Evolutionary conservation across 2,797 vertebrate genomes (phyloP).

Genomic region (Petrocephalus schoutedeni): DNA sequence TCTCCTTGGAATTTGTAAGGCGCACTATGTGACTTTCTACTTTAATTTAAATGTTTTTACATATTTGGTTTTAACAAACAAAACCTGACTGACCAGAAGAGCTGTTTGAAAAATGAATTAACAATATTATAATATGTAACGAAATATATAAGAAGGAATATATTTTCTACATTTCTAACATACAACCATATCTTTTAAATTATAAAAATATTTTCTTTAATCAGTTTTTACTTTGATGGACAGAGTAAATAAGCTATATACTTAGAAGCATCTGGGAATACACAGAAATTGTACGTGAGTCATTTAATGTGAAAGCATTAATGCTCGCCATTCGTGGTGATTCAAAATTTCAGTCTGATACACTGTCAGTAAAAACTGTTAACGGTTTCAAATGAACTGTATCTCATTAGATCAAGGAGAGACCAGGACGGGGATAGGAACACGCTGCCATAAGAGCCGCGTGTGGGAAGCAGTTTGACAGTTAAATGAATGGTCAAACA

Average conservation of each 20-base stretch:
- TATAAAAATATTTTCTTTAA: constrained; percentile 1
- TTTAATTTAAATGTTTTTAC: background rate
- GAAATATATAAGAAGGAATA: background rate
- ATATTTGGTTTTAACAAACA: constrained; percentile 1
- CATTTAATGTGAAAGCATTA: background rate
- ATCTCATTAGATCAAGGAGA: background rate
- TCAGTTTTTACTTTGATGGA: constrained; percentile 11
- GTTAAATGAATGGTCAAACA: background rate
- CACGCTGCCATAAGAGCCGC: background rate
- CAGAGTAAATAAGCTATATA: constrained; percentile 3
- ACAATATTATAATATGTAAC: background rate
- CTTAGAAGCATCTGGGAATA: background rate
- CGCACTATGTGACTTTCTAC: background rate
- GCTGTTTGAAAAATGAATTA: constrained; percentile 11
- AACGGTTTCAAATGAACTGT: background rate
- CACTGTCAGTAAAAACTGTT: background rate
- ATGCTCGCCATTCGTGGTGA: background rate
- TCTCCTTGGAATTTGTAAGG: background rate
- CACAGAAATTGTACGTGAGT: background rate
- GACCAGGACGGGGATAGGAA: background rate
- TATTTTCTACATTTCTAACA: constrained; percentile 4
- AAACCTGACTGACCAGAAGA: background rate
- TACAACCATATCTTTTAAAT: background rate
- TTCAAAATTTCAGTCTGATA: background rate
- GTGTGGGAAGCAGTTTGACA: background rate